Base-by-base conservation (phyloP, 2,797 vertebrate species). In the Acestrorhynchus altus region DNA sequence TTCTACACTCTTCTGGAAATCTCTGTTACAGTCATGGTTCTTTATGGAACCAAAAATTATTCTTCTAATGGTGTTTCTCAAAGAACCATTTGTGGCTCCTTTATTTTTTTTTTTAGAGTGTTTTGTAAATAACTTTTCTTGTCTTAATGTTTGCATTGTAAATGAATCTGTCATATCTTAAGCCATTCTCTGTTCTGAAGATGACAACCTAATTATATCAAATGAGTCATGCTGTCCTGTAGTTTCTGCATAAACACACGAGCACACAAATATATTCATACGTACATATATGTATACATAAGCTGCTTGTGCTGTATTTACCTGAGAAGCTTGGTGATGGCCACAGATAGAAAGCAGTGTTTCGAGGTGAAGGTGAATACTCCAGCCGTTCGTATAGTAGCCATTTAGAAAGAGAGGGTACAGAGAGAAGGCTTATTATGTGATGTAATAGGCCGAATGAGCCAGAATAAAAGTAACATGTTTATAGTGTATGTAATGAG, bases 151-250 rank as follows among this genome's bases (percentile, higher is more conserved):
- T 60, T 76, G 68, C 51, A 68, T 16, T 59, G 56, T 31, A 12
- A 11, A n/a, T 35, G 31, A 28, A 31, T 57, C 69, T 74, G 52
- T 39, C 73, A 44, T 51, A 66, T 69, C 39, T 74, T 24, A 72
- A 77, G 75, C 42, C 46, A 49, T 80, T 77, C 42, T 64, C 57
- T 18, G 24, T 66, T 77, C 64, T 72, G 49, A 76, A 81, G 63
- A 79, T 74, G 28, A 63, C 10, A 47, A 39, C 18, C 68, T 73
- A 66, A 78, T 80, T 67, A 76, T 78, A 56, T 18, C 11, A 59
- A 40, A 83, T 85, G 83, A 85, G 76, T 83, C 83, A 79, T 8
- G 0, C 60, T 60, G 16, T 67, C 13, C 63, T 74, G 20, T 82
- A 63, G 74, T 74, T 52, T n/a, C 20, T 35, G 6, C 31, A 35